A percentile compares a stretch with the other conserved stretches of the same genome.
These are phyloP conservation scores for Agriopis leucophaearia DNA, from an alignment of 2,888 invertebrate genomes.

Conservation along the genomic window DNA sequence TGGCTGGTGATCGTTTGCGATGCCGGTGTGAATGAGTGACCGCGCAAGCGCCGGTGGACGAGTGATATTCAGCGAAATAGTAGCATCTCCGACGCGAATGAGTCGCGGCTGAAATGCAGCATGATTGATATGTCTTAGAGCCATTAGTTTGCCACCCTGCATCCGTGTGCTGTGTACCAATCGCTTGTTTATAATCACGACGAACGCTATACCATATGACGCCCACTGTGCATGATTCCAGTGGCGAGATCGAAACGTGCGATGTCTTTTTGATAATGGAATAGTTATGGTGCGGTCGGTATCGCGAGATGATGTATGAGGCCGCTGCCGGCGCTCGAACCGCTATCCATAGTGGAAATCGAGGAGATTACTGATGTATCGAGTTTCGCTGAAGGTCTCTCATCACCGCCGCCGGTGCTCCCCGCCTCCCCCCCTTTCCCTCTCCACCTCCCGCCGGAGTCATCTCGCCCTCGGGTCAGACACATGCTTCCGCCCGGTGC, in stretches of 20 bases:
- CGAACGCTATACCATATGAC: conserved; percentile 55
- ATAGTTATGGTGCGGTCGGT: conserved; percentile 74
- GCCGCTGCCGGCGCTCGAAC: conserved; percentile 64
- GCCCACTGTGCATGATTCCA: conserved; percentile 78
- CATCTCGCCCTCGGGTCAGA: conserved; percentile 77
- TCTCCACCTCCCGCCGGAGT: conserved; percentile 55
- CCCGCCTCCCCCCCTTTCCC: conserved; percentile 51
- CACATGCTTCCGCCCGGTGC: conserved; percentile 80
- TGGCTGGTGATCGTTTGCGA: conserved; percentile 73
- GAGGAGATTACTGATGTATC: conserved; percentile 71
- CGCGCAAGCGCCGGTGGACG: conserved; percentile 68
- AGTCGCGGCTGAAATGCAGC: conserved; percentile 65
- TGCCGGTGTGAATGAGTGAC: conserved; percentile 62
- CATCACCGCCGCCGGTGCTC: conserved; percentile 65
- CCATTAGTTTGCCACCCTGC: conserved; percentile 76
- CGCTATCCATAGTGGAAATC: conserved; percentile 83
- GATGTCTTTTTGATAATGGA: conserved; percentile 83
- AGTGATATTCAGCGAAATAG: conserved; percentile 84
- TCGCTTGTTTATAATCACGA: conserved; percentile 67
- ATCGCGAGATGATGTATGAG: conserved; percentile 53
- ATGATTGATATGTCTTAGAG: conserved; percentile 71
- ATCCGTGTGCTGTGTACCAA: conserved; percentile 79
- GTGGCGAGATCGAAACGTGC: conserved; percentile 76
- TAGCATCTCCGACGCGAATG: conserved; percentile 56
- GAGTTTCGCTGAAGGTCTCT: conserved; percentile 86